Evolutionary conservation across 2,797 vertebrate genomes (phyloP).

Genomic region (Acanthurus lineatus): DNA sequence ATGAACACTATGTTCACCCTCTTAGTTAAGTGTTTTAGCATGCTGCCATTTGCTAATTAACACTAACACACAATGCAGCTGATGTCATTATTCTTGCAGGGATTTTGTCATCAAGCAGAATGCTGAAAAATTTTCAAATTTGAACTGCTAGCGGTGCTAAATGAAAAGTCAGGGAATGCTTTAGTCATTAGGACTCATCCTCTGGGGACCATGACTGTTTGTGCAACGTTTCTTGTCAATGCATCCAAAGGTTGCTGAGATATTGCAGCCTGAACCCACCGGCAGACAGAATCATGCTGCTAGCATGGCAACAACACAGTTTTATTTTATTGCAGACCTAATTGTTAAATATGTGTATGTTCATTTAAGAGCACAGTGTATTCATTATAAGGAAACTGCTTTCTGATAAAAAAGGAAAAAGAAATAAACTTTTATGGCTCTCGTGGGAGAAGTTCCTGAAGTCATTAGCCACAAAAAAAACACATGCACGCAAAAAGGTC

Average conservation of each 20-base stretch:
- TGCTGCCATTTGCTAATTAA: background rate
- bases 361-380: background rate
- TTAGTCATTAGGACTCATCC: background rate
- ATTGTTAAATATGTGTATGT: background rate
- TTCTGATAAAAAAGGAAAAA: background rate
- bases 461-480: background rate
- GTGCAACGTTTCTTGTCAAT: background rate
- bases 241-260: background rate
- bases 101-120: no score
- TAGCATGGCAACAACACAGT: background rate
- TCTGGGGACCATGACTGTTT: background rate
- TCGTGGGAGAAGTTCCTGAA: background rate
- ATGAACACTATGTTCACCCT: background rate
- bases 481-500: background rate
- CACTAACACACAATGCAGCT: background rate
- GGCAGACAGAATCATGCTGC: background rate
- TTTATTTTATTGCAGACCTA: background rate
- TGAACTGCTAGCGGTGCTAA: background rate
- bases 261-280: background rate
- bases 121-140: background rate
- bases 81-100: background rate
- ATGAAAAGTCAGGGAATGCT: background rate
- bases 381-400: background rate
- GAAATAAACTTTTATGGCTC: background rate
- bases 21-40: background rate